Conservation (phyloP, 2,113 vertebrate species). For the Melierax canorus region DNA sequence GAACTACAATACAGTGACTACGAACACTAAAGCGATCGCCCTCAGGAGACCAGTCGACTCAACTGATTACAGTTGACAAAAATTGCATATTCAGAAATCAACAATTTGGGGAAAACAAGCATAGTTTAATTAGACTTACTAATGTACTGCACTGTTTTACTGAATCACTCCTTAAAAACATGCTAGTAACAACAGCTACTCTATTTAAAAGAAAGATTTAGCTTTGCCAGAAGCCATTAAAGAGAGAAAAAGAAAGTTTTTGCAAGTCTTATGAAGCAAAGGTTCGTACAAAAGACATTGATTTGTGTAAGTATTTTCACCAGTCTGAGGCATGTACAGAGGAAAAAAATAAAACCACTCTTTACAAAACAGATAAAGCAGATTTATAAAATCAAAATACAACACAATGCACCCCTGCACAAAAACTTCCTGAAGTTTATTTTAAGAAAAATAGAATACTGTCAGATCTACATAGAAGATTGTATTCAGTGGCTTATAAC, state of each 20-base stretch:
- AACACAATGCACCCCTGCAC: not conserved
- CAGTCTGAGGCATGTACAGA: not conserved
- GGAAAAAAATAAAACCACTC: not conserved
- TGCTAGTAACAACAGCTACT: not conserved
- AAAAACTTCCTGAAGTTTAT: not conserved
- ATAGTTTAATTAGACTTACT: not conserved
- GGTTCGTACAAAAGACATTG: not conserved
- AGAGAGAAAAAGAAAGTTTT: not conserved
- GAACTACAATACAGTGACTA: not conserved
- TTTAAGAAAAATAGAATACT: not conserved
- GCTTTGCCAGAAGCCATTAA: not conserved
- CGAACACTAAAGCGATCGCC: not conserved
- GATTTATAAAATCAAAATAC: not conserved
- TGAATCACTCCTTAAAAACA: not conserved
- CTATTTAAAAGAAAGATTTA: not conserved
- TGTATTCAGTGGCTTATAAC: not conserved
- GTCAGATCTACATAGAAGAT: not conserved
- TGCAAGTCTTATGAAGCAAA: not conserved
- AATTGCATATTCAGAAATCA: not conserved
- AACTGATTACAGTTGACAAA: not conserved
- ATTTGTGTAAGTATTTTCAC: not conserved
- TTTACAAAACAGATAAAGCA: not conserved
- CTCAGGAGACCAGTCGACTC: not conserved
- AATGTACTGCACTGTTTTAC: not conserved
- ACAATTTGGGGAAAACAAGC: not conserved